Conservation (phyloP, 2,113 vertebrate species). For the Brachirus orientalis region DNA sequence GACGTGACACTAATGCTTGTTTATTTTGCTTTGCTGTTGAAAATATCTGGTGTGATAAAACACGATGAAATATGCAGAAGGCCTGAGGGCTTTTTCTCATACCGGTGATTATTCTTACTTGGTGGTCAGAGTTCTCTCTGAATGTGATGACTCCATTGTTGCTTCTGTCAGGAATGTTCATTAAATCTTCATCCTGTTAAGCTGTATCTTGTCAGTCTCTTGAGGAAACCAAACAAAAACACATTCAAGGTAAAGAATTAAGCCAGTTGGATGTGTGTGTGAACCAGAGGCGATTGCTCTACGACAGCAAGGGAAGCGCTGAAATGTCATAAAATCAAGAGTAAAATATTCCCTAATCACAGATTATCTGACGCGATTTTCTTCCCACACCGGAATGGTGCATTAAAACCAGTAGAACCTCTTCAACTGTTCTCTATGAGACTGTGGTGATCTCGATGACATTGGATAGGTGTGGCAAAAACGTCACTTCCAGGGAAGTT, state of each 20-base stretch:
- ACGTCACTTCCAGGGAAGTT: no score
- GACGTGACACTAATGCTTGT: constrained; percentile 13
- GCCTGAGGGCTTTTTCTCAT: constrained; percentile 17
- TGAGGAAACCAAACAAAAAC: no score
- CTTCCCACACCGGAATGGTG: no score
- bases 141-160: constrained; percentile 34
- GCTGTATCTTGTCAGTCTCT: not conserved
- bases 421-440: no score
- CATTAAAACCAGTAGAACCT: no score
- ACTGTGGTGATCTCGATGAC: no score
- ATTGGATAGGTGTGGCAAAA: no score
- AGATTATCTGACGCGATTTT: no score
- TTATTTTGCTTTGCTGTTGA: constrained; percentile 18
- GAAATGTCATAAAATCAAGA: no score
- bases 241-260: constrained; percentile 29
- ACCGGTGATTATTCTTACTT: not conserved
- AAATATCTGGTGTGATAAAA: constrained; percentile 13
- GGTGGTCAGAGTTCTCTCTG: constrained; percentile 11
- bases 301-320: no score
- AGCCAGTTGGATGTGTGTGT: constrained; percentile 12
- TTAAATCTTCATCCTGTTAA: constrained; percentile 18
- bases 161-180: constrained; percentile 41
- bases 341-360: no score
- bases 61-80: constrained; percentile 1
- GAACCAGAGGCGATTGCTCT: no score